A percentile compares a stretch with the other conserved stretches of the same genome.
Evolutionary conservation across 2,113 vertebrate species (phyloP).

Genomic region (Psammodynastes pulverulentus): DNA sequence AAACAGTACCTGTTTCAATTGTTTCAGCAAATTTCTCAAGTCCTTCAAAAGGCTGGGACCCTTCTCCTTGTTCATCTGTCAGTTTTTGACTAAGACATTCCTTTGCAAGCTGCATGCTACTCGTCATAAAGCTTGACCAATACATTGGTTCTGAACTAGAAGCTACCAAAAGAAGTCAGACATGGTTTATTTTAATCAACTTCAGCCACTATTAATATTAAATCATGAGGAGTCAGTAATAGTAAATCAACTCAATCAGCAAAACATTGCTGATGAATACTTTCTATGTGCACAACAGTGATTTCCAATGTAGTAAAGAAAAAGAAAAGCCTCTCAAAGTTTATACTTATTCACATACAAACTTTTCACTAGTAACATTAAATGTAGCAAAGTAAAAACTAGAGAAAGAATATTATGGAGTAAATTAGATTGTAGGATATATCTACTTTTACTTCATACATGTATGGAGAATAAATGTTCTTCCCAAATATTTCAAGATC

Average conservation of each 20-base stretch:
- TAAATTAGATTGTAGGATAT: neutral
- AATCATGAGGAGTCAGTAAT: neutral
- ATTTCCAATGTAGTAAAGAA: neutral
- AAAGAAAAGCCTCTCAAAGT: no score
- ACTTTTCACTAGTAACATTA: neutral
- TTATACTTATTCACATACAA: neutral
- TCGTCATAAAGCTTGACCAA: slow-evolving; percentile 99
- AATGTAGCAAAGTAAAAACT: neutral
- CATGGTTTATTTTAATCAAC: slow-evolving; percentile 1
- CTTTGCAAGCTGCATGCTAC: slow-evolving; percentile 95
- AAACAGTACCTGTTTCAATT: slow-evolving; percentile 88
- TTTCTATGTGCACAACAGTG: neutral
- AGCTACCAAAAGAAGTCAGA: slow-evolving; percentile 67
- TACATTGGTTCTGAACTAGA: slow-evolving; percentile 93
- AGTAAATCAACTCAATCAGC: neutral
- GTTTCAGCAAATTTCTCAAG: slow-evolving; percentile 98
- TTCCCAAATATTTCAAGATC: neutral
- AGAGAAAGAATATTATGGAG: neutral
- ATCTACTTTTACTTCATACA: neutral
- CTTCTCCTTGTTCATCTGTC: slow-evolving; percentile 93
- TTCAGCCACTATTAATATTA: neutral
- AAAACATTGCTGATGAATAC: neutral
- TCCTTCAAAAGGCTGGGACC: slow-evolving; percentile 92
- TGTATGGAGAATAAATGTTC: no score
- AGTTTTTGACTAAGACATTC: slow-evolving; percentile 96